These are phyloP conservation scores for Linepithema humile DNA, from an alignment of 1,140 invertebrate genomes.

Conservation along the genomic window DNA sequence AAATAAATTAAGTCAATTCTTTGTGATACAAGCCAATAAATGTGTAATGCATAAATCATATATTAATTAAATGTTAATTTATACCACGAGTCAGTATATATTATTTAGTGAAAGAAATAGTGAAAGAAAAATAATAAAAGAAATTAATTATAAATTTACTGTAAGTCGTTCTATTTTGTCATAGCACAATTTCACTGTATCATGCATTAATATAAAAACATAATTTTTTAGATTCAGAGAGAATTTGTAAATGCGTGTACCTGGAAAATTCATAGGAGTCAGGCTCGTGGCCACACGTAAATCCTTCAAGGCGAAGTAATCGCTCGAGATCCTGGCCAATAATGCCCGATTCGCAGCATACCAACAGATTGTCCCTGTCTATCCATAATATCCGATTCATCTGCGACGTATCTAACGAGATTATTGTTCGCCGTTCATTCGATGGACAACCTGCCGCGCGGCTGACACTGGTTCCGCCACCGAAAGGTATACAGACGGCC, in stretches of 20 bases:
- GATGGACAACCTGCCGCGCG: slow-evolving; percentile 94
- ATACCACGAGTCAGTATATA: too few relatives aligned
- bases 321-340: slow-evolving; percentile 97
- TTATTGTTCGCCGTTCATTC: slow-evolving; percentile 92
- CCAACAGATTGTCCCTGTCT: slow-evolving; percentile 94
- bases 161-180: too few relatives aligned
- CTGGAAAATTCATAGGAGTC: slow-evolving; percentile 98
- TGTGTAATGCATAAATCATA: too few relatives aligned
- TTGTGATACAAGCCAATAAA: too few relatives aligned
- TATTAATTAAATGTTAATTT: too few relatives aligned
- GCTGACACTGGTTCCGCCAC: slow-evolving; percentile 98
- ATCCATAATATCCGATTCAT: slow-evolving; percentile 99
- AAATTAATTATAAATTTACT: too few relatives aligned
- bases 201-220: background rate
- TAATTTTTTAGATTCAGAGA: background rate
- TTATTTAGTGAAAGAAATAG: too few relatives aligned
- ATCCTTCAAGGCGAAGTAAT: slow-evolving; percentile 88
- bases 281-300: slow-evolving; percentile 96
- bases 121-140: too few relatives aligned
- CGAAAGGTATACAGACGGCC: slow-evolving; percentile 97
- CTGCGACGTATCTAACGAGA: slow-evolving; percentile 97
- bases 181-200: too few relatives aligned
- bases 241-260: slow-evolving; percentile 71
- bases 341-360: slow-evolving; percentile 94
- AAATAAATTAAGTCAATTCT: too few relatives aligned